phyloP scores from a whole-genome alignment of 2,113 vertebrate species.

The Pyxicephalus adspersus region DNA sequence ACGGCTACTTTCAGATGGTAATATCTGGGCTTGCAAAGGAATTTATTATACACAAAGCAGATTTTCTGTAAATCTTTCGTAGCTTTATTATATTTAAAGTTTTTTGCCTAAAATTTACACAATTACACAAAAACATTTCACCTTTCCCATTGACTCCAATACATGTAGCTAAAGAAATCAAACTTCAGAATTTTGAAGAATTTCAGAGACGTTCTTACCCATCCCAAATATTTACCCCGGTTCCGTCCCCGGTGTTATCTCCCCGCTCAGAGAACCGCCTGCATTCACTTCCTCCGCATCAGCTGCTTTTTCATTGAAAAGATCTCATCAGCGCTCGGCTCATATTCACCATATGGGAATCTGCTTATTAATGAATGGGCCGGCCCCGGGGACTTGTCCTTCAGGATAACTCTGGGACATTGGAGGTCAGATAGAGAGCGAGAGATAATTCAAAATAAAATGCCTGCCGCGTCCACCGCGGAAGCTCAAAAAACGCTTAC shows the following conservation, averaged over 20 bases:
- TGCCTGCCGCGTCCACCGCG: neutral
- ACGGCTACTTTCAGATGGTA: too few species aligned
- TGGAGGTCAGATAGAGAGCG: slow-evolving; percentile 18
- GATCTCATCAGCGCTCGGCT: slow-evolving; percentile 12
- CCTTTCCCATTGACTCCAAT: too few species aligned
- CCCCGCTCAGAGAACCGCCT: neutral
- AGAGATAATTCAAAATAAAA: slow-evolving; percentile 18
- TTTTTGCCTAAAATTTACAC: too few species aligned
- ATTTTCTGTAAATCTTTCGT: too few species aligned
- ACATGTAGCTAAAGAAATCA: too few species aligned
- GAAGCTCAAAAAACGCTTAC: slow-evolving; percentile 19
- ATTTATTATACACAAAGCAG: too few species aligned
- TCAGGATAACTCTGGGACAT: slow-evolving; percentile 24
- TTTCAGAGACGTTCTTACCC: too few species aligned
- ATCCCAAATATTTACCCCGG: too few species aligned
- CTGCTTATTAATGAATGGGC: slow-evolving; percentile 34
- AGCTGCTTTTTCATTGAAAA: slow-evolving; percentile 38
- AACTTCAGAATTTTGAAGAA: too few species aligned
- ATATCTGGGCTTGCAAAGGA: too few species aligned
- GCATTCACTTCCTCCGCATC: slow-evolving; percentile 1
- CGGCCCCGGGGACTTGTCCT: slow-evolving; percentile 16
- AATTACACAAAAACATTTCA: too few species aligned
- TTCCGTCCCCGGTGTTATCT: neutral
- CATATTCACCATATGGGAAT: slow-evolving; percentile 41
- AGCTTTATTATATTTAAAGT: too few species aligned